Percentiles rank a stretch among this genome's conserved stretches.
Conservation (phyloP, 2,113 vertebrate species). For the Dermatemys mawii region DNA sequence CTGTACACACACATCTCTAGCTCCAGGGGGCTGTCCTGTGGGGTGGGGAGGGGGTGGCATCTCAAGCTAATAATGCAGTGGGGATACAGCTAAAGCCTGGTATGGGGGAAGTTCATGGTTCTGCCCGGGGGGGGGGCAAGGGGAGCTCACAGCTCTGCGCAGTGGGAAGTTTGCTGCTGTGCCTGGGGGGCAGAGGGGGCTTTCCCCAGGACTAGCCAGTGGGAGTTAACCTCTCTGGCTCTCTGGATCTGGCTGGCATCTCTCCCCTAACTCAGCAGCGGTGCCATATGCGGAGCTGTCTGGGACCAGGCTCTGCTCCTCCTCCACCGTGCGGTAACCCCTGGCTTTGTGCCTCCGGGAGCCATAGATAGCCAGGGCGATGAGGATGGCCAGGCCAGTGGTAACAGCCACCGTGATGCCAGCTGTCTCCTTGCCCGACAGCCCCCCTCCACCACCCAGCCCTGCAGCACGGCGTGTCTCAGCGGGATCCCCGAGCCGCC, state of each 20-base stretch:
- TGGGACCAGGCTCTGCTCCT: neutral
- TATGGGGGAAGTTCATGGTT: neutral
- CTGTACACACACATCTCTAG: neutral
- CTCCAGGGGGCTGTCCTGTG: neutral
- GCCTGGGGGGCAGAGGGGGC: neutral
- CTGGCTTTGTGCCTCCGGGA: constrained; percentile 42
- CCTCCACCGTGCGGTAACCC: neutral
- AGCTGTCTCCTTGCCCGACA: constrained; percentile 43
- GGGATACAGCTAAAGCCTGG: neutral
- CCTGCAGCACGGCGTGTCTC: constrained; percentile 53
- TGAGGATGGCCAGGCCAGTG: constrained; percentile 1
- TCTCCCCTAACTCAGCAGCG: fast-evolving
- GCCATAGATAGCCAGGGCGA: constrained; percentile 32
- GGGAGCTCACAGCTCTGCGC: neutral
- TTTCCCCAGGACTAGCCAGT: neutral
- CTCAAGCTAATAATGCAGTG: neutral
- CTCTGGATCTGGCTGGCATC: neutral
- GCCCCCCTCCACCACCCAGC: neutral
- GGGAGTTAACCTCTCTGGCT: neutral
- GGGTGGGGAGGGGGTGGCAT: neutral
- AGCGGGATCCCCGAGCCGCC: constrained; percentile 78
- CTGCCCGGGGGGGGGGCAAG: neutral
- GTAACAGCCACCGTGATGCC: constrained; percentile 36
- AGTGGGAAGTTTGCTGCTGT: fast-evolving
- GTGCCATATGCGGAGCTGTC: fast-evolving